Evolutionary conservation across 2,888 invertebrate species (phyloP), one percentile per base, ranked within the genome.

Genomic region (Creontiades dilutus): DNA sequence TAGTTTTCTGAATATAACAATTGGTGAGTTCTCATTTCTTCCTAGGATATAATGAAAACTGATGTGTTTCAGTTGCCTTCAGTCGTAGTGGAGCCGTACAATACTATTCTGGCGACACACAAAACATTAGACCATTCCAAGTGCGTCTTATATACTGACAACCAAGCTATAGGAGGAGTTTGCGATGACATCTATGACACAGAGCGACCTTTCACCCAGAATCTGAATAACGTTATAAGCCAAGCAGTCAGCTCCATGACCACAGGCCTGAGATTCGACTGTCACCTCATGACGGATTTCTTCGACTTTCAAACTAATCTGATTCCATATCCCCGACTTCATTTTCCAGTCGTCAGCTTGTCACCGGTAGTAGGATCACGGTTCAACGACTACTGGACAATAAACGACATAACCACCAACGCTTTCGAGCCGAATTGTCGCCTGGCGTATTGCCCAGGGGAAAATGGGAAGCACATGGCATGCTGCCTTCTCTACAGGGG

Each of bases 301-400:
- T 95, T 94, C 12, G 95, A 95, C 92, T 95, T 95, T 92, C 95
- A 95, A 92, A 94, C 94, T 92, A 98, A 98, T 94, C 93, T 97
- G 91, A 97, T 98, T 86, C 98, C 98, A 0, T 98, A 97, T 93
- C 98, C 98, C 0, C 94, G 98, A 88, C 98, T 99, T 92, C 98
- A 98, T 93, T 98, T 97, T 93, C 97, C 97, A 0, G 93, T 95
- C 86, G 96, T 96, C 0, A 95, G 96, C 0, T 96, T 96, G 92
- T 96, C 96, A 0, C 96, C 96, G 0, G 95, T 96, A 12, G 94
- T 97, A 3, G 80, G 76, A 97, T 4, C 96, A 96, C 0, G 95
- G 95, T 0, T 96, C 37, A 13, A n/a, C 37, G 80, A 80, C 37
- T 27, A 19, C 19, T 80, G 46, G 37, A 80, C 80, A 11, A 16